phyloP scores from a whole-genome alignment of 2,113 vertebrate species.

The Vimba vimba region DNA sequence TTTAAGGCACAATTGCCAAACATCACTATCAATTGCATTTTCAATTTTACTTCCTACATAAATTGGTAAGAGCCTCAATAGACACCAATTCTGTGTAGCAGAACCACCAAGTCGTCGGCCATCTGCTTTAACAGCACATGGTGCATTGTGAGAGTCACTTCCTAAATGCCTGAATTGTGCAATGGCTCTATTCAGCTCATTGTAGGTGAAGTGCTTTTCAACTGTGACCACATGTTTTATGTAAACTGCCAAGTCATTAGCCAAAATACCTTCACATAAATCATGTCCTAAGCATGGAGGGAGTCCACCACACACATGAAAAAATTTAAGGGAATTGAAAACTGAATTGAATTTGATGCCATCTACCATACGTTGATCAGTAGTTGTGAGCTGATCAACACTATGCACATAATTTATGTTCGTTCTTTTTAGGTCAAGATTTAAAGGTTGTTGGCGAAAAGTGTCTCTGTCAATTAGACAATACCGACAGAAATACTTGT shows the following conservation, averaged over 20 bases:
- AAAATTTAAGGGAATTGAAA: background rate
- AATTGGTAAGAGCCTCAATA: background rate
- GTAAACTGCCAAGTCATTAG: background rate
- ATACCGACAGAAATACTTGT: background rate
- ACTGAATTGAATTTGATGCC: no score
- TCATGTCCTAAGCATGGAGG: background rate
- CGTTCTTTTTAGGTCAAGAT: conserved; percentile 4
- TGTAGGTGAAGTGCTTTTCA: background rate
- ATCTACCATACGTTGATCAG: no score
- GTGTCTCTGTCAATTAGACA: background rate
- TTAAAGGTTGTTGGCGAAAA: background rate
- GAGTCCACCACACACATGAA: background rate
- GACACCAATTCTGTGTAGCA: no score
- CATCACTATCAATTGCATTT: background rate
- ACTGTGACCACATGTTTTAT: background rate
- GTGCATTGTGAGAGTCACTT: background rate
- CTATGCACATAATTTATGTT: background rate
- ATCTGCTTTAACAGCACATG: background rate
- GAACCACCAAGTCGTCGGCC: background rate
- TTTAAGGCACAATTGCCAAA: background rate
- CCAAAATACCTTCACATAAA: no score
- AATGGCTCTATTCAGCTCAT: background rate
- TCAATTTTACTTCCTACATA: background rate
- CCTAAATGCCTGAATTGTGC: conserved; percentile 1
- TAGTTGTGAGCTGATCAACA: background rate